Conservation (phyloP, 2,888 invertebrate species). For the Diplolepis rosae region DNA sequence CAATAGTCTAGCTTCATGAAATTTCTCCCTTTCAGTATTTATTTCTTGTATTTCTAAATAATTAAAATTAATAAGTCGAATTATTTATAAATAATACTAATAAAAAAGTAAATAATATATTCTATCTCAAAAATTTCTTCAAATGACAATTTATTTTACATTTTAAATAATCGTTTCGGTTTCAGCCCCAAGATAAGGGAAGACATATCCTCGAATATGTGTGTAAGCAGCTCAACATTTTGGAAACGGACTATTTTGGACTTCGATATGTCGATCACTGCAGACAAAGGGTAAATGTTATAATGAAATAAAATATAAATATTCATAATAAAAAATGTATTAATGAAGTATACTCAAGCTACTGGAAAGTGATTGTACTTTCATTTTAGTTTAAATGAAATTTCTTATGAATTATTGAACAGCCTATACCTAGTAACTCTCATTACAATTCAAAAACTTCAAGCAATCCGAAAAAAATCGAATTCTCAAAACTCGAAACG, state of each 20-base stretch:
- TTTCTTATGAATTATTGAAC: slow-evolving; percentile 4
- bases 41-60: slow-evolving; percentile 1
- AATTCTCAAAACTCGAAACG: neutral
- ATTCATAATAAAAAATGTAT: no score
- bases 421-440: no score
- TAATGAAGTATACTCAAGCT: slow-evolving; percentile 8
- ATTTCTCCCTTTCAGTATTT: neutral
- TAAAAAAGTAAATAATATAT: no score
- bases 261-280: slow-evolving; percentile 92
- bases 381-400: slow-evolving; percentile 21
- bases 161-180: no score
- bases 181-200: slow-evolving; percentile 91
- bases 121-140: no score
- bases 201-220: slow-evolving; percentile 92
- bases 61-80: no score
- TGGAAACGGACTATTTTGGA: slow-evolving; percentile 96
- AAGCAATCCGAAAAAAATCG: no score
- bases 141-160: no score
- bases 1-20: no score
- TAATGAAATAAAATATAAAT: slow-evolving; percentile 3
- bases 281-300: slow-evolving; percentile 86
- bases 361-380: slow-evolving; percentile 26
- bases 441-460: no score
- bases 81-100: no score
- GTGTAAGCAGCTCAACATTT: slow-evolving; percentile 91